These are phyloP conservation scores for Oegoconia quadripuncta DNA, from an alignment of 2,888 invertebrate species.

Conservation along the genomic window DNA sequence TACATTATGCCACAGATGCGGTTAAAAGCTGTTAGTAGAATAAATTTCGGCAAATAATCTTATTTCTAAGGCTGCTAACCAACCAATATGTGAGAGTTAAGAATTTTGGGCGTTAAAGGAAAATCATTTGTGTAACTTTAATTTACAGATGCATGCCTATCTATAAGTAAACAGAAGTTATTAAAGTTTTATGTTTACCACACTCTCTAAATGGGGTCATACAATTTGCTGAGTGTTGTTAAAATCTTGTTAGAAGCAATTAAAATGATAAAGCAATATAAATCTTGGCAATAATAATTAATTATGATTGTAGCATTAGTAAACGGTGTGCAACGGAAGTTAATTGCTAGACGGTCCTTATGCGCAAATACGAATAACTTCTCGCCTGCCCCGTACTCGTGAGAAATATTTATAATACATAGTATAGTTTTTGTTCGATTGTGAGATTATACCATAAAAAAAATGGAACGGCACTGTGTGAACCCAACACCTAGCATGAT, in stretches of 20 bases:
- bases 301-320: slow-evolving; percentile 53
- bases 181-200: background rate
- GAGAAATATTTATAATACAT: slow-evolving; percentile 48
- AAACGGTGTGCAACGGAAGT: slow-evolving; percentile 59
- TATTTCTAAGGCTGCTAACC: too few species aligned
- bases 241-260: background rate
- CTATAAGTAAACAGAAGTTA: too few species aligned
- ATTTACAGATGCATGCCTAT: too few species aligned
- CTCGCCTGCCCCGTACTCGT: slow-evolving; percentile 52
- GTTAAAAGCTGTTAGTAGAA: too few species aligned
- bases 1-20: too few species aligned
- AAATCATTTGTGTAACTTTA: too few species aligned
- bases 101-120: too few species aligned
- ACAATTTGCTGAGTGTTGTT: background rate
- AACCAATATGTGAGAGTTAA: too few species aligned
- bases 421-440: slow-evolving; percentile 45
- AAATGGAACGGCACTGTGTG: slow-evolving; percentile 43
- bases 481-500: slow-evolving; percentile 26
- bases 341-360: slow-evolving; percentile 55
- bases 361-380: slow-evolving; percentile 49
- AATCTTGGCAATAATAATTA: too few species aligned
- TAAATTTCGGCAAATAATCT: too few species aligned
- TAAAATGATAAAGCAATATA: slow-evolving; percentile 4
- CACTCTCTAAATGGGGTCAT: background rate
- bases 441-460: slow-evolving; percentile 51